Base-by-base conservation (phyloP, 2,888 invertebrate genomes). In the Heteropelma amictum region DNA sequence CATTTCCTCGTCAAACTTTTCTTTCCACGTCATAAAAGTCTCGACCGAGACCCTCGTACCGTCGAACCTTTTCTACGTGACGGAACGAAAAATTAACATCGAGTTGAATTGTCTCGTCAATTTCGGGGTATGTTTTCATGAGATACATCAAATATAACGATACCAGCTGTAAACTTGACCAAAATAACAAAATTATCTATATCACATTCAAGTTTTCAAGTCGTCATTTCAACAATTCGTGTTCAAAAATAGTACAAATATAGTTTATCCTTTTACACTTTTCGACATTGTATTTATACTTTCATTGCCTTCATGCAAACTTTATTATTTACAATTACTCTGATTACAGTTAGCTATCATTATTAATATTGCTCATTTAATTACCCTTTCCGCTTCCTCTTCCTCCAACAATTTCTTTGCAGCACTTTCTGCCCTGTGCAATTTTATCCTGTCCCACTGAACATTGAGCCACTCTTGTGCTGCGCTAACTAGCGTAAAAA, bases 41-140 rank as follows among this genome's bases (percentile, higher is more conserved):
- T 99, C 99, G 0, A 98, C 97, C 1, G 97, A 96, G 0, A 99
- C 99, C 82, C 95, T 91, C 0, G 98, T 98, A 10, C 98, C 99
- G 90, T 98, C 98, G 90, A 98, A 97, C 84, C 95, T 93, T 94
- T 96, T 97, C 94, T 96, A 90, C 64, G 90, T 90, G 61, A 74
- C 70, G 10, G 35, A 72, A 64, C 17, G 7, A 68, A 65, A 45
- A 60, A 1, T 17, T 2, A 8, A 1, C 6, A 38, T 38, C 6
- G 5, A 5, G 10, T 14, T 14, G n/a, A 14, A 38, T 14, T 3
- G 12, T 6, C 1, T 6, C 38, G 0, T 38, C 7, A 12, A 14
- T 14, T 4, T 38, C 12, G 12, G 12, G 1, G 17, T 21, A 1
- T 1, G 21, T 12, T 45, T 45, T 49, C 12, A 8, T n/a, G 6